These are phyloP conservation scores for Sitta europaea DNA, from an alignment of 2,113 vertebrate species.

Conservation along the genomic window DNA sequence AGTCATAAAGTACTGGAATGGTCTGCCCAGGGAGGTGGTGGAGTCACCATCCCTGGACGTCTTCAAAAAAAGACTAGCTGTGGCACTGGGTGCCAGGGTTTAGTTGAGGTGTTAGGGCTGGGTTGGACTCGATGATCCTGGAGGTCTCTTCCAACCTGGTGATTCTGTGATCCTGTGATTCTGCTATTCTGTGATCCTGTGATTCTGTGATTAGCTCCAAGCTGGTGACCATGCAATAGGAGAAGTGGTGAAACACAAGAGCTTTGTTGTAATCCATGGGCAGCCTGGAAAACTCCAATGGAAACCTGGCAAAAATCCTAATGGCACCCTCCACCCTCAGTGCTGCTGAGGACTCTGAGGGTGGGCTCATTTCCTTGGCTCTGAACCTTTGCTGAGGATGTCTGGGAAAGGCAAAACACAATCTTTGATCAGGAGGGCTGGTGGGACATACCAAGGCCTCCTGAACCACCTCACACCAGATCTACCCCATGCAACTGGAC, in stretches of 20 bases:
- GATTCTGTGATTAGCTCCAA: no score
- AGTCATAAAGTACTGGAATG: no score
- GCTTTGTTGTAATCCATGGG: background rate
- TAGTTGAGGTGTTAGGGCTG: no score
- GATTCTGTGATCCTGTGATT: no score
- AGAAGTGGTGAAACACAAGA: background rate
- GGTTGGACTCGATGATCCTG: no score
- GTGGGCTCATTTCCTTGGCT: accelerated
- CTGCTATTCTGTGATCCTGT: no score
- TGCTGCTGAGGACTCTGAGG: background rate
- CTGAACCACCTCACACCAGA: background rate
- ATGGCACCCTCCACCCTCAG: accelerated
- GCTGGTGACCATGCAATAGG: background rate
- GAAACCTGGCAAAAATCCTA: background rate
- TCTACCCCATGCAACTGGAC: background rate
- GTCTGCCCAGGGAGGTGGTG: no score
- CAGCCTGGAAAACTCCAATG: background rate
- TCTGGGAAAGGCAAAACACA: background rate
- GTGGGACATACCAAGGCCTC: background rate
- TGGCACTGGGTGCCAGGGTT: no score
- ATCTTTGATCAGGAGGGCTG: background rate
- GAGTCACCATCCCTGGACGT: no score
- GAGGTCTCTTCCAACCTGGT: no score
- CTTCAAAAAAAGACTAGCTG: no score
- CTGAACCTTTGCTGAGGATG: background rate